A percentile compares a stretch with the other conserved stretches of the same genome.
These are phyloP conservation scores for Apostichopus japonicus DNA, from an alignment of 35 echinoderm and acorn worm genomes.

Conservation along the genomic window DNA sequence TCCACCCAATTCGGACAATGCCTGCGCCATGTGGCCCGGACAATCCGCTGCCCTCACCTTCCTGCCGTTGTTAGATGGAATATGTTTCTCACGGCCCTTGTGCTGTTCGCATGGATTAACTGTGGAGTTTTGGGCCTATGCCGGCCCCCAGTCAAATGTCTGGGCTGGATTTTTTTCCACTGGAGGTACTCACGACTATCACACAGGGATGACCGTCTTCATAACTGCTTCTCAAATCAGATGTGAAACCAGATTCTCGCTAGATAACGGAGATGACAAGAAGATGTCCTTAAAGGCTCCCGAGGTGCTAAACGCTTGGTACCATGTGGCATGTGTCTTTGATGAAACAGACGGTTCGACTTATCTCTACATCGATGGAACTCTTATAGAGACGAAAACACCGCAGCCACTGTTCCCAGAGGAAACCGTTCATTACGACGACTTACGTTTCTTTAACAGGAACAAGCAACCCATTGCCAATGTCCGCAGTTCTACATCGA, in stretches of 20 bases:
- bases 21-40: constrained; percentile 20
- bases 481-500: neutral
- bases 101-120: constrained; percentile 26
- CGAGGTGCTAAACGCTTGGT: neutral
- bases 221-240: neutral
- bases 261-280: neutral
- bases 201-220: neutral
- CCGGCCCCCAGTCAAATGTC: neutral
- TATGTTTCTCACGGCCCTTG: constrained; percentile 6
- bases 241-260: neutral
- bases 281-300: neutral
- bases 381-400: neutral
- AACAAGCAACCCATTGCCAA: neutral
- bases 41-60: neutral
- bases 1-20: constrained; percentile 12
- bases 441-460: constrained; percentile 12
- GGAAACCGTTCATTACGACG: neutral
- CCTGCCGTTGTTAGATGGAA: neutral
- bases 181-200: neutral
- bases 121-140: constrained; percentile 30
- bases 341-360: neutral
- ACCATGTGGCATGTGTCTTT: neutral
- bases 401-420: neutral
- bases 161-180: neutral
- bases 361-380: constrained; percentile 17